A percentile compares a stretch with the other conserved stretches of the same genome.
These are phyloP conservation scores for Setipinna tenuifilis DNA, from an alignment of 2,797 vertebrate species.

Conservation along the genomic window DNA sequence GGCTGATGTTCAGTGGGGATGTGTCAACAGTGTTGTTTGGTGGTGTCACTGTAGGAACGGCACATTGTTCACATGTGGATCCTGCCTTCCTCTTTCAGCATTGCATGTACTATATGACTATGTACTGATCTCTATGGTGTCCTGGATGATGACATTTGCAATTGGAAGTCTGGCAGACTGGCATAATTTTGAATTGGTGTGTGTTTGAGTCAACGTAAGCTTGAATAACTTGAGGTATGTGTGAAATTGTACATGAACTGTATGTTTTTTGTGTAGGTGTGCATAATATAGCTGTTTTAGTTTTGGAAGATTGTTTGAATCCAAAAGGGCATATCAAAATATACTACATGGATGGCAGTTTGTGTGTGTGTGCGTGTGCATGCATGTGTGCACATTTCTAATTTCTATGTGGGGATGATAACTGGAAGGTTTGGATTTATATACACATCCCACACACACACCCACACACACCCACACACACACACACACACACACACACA, in stretches of 20 bases:
- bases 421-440: background rate
- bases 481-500: background rate
- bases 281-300: background rate
- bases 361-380: background rate
- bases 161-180: background rate
- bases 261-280: background rate
- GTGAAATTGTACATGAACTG: background rate
- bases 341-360: background rate
- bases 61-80: constrained; percentile 15
- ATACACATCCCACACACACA: background rate
- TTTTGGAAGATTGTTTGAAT: background rate
- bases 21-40: background rate
- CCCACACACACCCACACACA: background rate
- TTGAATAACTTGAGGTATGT: background rate
- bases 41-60: background rate
- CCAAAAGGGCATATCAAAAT: background rate
- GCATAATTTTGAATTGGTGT: background rate
- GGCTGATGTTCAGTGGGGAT: background rate
- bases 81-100: background rate
- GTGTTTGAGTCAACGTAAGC: background rate
- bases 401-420: background rate
- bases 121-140: background rate
- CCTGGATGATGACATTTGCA: background rate
- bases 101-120: background rate
- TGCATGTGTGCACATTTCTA: too few relatives aligned